Percentiles rank a stretch among this genome's conserved stretches.
Conservation (phyloP, 2,888 invertebrate genomes). For the Yponomeuta evonymella region DNA sequence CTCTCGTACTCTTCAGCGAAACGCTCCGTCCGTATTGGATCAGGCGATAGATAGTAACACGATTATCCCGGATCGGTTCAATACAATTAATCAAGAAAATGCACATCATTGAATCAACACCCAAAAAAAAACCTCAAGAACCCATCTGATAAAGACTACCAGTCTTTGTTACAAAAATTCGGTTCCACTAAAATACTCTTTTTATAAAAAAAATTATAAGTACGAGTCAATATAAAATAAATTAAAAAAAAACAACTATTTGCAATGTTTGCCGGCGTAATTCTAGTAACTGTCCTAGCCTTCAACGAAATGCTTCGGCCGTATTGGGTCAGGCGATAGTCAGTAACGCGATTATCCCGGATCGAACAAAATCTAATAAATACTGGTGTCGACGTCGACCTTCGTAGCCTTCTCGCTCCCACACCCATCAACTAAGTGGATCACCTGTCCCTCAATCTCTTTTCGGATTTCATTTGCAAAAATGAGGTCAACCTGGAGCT, state of each 20-base stretch:
- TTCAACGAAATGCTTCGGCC: not conserved
- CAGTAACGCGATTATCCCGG: conserved; percentile 59
- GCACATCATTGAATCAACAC: no score
- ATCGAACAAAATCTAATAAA: conserved; percentile 70
- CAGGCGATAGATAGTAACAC: conserved; percentile 36
- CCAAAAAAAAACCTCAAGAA: no score
- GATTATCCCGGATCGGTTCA: conserved; percentile 54
- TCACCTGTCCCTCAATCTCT: conserved; percentile 21
- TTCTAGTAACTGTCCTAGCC: not conserved
- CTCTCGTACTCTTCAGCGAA: not conserved
- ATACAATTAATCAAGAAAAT: no score
- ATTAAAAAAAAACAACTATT: not conserved
- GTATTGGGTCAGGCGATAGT: conserved; percentile 20
- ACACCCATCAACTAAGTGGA: conserved; percentile 23
- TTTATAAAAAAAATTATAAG: no score
- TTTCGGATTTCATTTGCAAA: conserved; percentile 30
- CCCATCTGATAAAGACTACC: no score
- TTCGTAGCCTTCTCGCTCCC: conserved; percentile 35
- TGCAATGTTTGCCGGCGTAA: not conserved
- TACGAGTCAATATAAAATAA: not conserved
- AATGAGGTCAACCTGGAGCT: conserved; percentile 19
- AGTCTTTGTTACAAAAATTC: no score
- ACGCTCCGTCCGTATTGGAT: conserved; percentile 17
- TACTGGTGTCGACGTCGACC: conserved; percentile 53
- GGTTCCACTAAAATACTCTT: no score